A percentile compares a stretch with the other conserved stretches of the same genome.
Conservation (phyloP, 1,140 invertebrate species). For the Charaxes varanes region DNA sequence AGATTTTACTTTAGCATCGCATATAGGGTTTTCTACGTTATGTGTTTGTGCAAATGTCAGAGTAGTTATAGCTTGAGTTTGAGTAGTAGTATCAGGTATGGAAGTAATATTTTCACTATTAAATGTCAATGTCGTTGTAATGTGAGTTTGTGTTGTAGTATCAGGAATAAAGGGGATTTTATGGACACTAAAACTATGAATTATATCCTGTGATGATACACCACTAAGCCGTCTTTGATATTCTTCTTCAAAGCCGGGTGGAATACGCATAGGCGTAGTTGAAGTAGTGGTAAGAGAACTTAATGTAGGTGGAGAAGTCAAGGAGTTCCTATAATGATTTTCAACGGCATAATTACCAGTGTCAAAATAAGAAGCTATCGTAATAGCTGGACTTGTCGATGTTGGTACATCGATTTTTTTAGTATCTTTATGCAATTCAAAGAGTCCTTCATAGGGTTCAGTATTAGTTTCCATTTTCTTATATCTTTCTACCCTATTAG, state of each 20-base stretch:
- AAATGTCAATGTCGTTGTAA: slow-evolving; percentile 1
- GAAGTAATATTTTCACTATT: slow-evolving; percentile 11
- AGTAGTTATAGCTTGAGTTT: slow-evolving; percentile 23
- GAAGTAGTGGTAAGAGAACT: slow-evolving; percentile 8
- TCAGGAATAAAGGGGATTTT: slow-evolving; percentile 2
- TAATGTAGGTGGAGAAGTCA: slow-evolving; percentile 25
- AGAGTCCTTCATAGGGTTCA: slow-evolving; percentile 20
- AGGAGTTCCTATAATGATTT: slow-evolving; percentile 47
- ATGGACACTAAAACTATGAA: not conserved
- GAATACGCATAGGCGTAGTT: slow-evolving; percentile 30
- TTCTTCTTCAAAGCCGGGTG: slow-evolving; percentile 58
- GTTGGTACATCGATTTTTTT: slow-evolving; percentile 21
- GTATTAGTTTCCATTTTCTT: slow-evolving; percentile 42
- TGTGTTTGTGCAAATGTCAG: slow-evolving; percentile 14
- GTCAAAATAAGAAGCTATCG: slow-evolving; percentile 62
- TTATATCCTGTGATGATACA: not conserved
- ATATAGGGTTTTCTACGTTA: slow-evolving; percentile 6
- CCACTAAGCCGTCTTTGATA: slow-evolving; percentile 31
- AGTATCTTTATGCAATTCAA: slow-evolving; percentile 19
- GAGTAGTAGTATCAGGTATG: slow-evolving; percentile 37
- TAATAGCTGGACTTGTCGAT: slow-evolving; percentile 30
- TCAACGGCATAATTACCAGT: slow-evolving; percentile 64
- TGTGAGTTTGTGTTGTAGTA: slow-evolving; percentile 4
- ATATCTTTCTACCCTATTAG: slow-evolving; percentile 51
- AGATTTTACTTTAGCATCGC: slow-evolving; percentile 13